Evolutionary conservation across 2,797 vertebrate genomes (phyloP).

Genomic region (Syngnathus rostellatus): DNA sequence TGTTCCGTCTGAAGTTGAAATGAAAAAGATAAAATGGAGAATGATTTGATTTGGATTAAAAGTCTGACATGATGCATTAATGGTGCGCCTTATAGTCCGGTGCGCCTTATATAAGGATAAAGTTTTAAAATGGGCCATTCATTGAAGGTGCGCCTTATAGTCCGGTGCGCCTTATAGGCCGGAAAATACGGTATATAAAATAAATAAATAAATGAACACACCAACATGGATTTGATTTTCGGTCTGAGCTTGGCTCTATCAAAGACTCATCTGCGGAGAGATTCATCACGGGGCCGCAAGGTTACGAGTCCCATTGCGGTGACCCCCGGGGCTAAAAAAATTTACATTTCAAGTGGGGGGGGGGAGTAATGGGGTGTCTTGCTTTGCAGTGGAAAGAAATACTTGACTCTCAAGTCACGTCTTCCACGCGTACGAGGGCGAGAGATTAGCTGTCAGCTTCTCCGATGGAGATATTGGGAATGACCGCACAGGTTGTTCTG

Average conservation of each 20-base stretch:
- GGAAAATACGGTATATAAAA: no score
- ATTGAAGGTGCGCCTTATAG: no score
- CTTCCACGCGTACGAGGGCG: conserved; percentile 33
- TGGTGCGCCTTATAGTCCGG: no score
- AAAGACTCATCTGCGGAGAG: conserved; percentile 48
- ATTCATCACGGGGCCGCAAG: conserved; percentile 47
- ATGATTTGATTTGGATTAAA: no score
- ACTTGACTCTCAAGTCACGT: conserved; percentile 21
- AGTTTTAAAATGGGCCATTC: no score
- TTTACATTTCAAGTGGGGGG: conserved; percentile 45
- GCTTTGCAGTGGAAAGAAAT: conserved; percentile 24
- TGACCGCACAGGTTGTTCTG: not conserved
- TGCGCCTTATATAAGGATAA: no score
- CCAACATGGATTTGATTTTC: conserved; percentile 43
- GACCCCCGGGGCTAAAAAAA: conserved; percentile 35
- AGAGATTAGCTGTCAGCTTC: conserved; percentile 27
- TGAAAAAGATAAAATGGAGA: no score
- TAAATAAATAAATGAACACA: conserved; percentile 5
- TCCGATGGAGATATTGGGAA: not conserved
- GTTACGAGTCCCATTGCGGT: conserved; percentile 17
- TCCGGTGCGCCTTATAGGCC: no score
- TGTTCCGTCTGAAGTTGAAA: no score
- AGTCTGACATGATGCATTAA: no score
- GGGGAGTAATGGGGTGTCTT: not conserved
- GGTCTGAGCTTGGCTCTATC: conserved; percentile 29